Evolutionary conservation across 1,140 invertebrate genomes (phyloP).

Genomic region (Sarcophaga peregrina): DNA sequence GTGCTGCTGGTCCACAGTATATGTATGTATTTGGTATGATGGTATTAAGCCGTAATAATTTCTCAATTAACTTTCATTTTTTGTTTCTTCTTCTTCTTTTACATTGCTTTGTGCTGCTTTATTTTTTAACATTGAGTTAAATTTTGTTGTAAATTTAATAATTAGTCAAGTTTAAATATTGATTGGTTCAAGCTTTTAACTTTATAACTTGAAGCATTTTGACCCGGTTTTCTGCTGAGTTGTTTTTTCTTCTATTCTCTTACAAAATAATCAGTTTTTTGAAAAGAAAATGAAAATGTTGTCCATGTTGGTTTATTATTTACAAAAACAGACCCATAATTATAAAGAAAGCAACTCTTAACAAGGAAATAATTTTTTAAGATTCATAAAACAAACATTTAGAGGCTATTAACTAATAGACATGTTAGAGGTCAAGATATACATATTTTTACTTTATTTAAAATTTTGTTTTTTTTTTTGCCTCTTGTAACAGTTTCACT

Average conservation of each 20-base stretch:
- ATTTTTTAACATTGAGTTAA: not conserved
- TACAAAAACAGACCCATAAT: not conserved
- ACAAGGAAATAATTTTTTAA: not conserved
- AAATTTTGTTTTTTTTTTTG: too few species aligned
- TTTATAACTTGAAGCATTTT: conserved; percentile 1
- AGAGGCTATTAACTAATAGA: conserved; percentile 26
- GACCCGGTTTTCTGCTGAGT: not conserved
- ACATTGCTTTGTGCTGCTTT: not conserved
- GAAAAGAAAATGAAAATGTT: not conserved
- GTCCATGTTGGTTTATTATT: not conserved
- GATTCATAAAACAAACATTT: not conserved
- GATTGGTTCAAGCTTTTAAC: not conserved
- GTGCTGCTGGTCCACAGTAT: not conserved
- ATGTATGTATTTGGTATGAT: too few species aligned
- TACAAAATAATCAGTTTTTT: not conserved
- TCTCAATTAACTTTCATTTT: conserved; percentile 22
- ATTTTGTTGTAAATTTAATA: conserved; percentile 3
- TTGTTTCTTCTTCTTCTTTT: not conserved
- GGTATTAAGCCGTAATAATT: not conserved
- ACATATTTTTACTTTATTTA: not conserved
- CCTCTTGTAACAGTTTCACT: too few species aligned
- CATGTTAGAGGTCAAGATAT: not conserved
- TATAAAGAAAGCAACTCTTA: not conserved
- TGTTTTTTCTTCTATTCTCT: too few species aligned
- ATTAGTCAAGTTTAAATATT: conserved; percentile 15